phyloP scores from a whole-genome alignment of 2,113 vertebrate species.

The Tetraodon nigroviridis region DNA sequence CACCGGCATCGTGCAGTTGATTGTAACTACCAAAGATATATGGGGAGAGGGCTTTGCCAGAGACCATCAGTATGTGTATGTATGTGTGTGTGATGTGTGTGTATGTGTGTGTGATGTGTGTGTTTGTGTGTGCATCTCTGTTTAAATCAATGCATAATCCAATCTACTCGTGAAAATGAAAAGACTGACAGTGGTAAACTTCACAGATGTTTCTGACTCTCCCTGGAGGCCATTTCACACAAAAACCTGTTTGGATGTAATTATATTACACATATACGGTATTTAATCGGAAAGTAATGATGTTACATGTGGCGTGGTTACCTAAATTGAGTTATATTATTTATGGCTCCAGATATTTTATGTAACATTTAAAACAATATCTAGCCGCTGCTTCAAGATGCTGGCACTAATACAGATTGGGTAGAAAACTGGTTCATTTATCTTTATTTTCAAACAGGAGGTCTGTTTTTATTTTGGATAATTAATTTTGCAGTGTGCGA shows the following conservation, averaged over 20 bases:
- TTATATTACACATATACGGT: slow-evolving; percentile 56
- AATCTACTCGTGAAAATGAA: slow-evolving; percentile 48
- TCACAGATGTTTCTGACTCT: slow-evolving; percentile 50
- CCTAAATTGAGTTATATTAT: slow-evolving; percentile 39
- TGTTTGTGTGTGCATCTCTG: slow-evolving; percentile 1
- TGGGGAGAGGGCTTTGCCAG: slow-evolving; percentile 20
- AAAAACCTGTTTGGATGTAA: slow-evolving; percentile 55
- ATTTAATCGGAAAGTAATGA: slow-evolving; percentile 57
- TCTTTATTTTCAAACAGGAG: not conserved
- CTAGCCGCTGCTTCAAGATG: not conserved
- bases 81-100: slow-evolving; percentile 14
- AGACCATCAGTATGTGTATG: slow-evolving; percentile 9
- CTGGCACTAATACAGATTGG: slow-evolving; percentile 7
- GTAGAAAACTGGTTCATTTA: slow-evolving; percentile 9
- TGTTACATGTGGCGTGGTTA: slow-evolving; percentile 43
- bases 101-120: slow-evolving; percentile 2
- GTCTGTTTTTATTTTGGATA: not conserved
- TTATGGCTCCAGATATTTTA: slow-evolving; percentile 41
- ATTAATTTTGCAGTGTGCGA: slow-evolving; percentile 15
- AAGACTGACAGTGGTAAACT: slow-evolving; percentile 43
- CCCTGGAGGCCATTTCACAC: slow-evolving; percentile 46
- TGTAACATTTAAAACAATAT: slow-evolving; percentile 8
- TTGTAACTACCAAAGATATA: slow-evolving; percentile 49
- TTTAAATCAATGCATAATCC: slow-evolving; percentile 37
- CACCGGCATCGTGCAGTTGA: slow-evolving; percentile 50